Evolutionary conservation across 2,113 vertebrate species (phyloP), one percentile per base, ranked within the genome.

Genomic region (Apaloderma vittatum): DNA sequence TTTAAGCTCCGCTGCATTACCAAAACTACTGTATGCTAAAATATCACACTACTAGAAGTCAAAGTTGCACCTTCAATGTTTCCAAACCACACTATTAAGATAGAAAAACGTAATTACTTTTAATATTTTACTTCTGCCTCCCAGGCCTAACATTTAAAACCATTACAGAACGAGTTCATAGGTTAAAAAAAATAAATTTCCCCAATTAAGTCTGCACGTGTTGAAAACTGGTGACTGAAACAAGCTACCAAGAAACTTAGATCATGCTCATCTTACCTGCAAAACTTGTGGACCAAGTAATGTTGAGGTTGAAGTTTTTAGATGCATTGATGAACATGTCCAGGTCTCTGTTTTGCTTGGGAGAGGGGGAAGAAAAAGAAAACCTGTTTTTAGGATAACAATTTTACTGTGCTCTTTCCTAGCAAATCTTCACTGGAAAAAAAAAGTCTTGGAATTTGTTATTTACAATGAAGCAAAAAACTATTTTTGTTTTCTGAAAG

Each of bases 321-420:
- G 99, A 99, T 54, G 99, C 99, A 30, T 99, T 99, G 96, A 99
- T 99, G 95, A 99, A 99, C 99, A 99, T 99, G 96, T 99, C 99
- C 55, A 99, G 98, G 95, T 99, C 99, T 95, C 99, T 98, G 95
- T 99, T 99, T 98, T 99, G 99, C 99, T 99, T 59, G 94, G 23
- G 88, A 19, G 30, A 45, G 16, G 14, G 52, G 51, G 34, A 57
- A 77, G 10, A 74, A 78, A 72, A 29, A 62, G 3, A 76, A 76
- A 88, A 32, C 3, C 5, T 59, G 32, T 84, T 67, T 81, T 96
- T 32, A 95, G 68, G 20, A 57, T 12, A 65, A 71, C 9, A 27
- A 9, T 54, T 49, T 80, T n/a, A 57, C 23, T 27, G 6, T 3
- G 49, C 12, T 70, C 22, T 62, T 51, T 80, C 40, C 67, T 30